Conservation (phyloP, 2,113 vertebrate genomes). For the Nycticorax nycticorax region DNA sequence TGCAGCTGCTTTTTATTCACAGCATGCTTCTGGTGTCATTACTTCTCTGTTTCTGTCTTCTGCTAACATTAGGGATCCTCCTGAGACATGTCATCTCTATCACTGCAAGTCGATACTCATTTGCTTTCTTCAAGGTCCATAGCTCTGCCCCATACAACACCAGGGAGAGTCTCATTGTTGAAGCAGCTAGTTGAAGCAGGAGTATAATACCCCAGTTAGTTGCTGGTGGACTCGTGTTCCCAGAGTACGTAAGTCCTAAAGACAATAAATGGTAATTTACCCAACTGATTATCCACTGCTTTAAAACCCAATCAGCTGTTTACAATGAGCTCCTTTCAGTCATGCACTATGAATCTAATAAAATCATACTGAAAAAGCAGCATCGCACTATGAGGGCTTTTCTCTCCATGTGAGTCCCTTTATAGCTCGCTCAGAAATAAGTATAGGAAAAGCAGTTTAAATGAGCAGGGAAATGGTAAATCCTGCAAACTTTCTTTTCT, state of each 20-base stretch:
- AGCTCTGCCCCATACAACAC: neutral
- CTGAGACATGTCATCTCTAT: neutral
- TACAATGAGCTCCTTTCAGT: slow-evolving; percentile 21
- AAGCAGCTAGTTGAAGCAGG: neutral
- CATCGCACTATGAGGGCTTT: neutral
- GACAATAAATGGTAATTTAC: slow-evolving; percentile 41
- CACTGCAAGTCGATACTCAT: slow-evolving; percentile 37
- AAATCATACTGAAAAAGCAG: slow-evolving; percentile 11
- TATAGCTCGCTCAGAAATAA: neutral
- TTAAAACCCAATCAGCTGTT: slow-evolving; percentile 53
- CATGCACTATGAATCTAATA: neutral
- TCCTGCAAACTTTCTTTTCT: neutral
- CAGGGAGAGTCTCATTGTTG: neutral
- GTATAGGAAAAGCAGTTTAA: neutral
- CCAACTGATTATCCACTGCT: slow-evolving; percentile 22
- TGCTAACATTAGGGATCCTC: slow-evolving; percentile 22
- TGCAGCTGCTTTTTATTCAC: slow-evolving; percentile 26
- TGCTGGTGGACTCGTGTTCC: neutral
- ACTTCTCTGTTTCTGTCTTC: slow-evolving; percentile 51
- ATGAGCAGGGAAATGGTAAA: neutral
- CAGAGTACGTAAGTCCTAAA: neutral
- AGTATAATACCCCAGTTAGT: neutral
- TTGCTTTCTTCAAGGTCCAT: slow-evolving; percentile 57
- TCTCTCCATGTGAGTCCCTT: neutral
- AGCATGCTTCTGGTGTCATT: slow-evolving; percentile 36